phyloP scores from a whole-genome alignment of 2,888 invertebrate species.

The Synanthedon vespiformis region DNA sequence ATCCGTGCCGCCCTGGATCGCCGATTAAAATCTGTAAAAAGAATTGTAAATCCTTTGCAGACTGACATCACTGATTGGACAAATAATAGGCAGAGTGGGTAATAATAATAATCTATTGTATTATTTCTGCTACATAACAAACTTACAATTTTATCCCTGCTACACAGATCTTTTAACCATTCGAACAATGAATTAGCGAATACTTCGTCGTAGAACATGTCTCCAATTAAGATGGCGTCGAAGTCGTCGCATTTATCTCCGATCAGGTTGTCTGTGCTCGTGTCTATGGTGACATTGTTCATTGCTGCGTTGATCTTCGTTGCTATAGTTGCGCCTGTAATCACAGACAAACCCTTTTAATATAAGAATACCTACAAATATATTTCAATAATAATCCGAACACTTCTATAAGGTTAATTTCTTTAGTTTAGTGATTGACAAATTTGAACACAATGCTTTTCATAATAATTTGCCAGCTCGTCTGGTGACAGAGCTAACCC shows the following conservation, averaged over 20 bases:
- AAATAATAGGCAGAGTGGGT: not conserved
- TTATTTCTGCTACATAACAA: too few species aligned
- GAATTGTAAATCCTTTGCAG: not conserved
- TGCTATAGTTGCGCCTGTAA: constrained; percentile 63
- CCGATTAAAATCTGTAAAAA: constrained; percentile 59
- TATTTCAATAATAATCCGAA: too few species aligned
- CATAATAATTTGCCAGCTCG: too few species aligned
- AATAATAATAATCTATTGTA: not conserved
- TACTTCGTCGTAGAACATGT: constrained; percentile 76
- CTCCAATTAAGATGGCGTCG: constrained; percentile 75
- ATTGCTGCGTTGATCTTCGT: constrained; percentile 60
- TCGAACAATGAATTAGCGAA: constrained; percentile 62
- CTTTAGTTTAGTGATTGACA: not conserved
- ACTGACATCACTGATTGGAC: too few species aligned
- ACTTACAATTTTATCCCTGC: constrained; percentile 35
- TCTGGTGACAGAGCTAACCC: too few species aligned
- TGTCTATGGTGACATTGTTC: constrained; percentile 48
- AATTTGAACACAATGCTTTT: too few species aligned
- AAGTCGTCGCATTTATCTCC: constrained; percentile 41
- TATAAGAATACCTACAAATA: not conserved
- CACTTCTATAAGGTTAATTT: not conserved
- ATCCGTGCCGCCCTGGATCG: constrained; percentile 72
- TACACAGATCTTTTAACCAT: constrained; percentile 56
- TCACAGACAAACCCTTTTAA: constrained; percentile 3
- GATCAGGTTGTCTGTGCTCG: constrained; percentile 51